phyloP scores from a whole-genome alignment of 2,888 invertebrate genomes.

The Dione juno region DNA sequence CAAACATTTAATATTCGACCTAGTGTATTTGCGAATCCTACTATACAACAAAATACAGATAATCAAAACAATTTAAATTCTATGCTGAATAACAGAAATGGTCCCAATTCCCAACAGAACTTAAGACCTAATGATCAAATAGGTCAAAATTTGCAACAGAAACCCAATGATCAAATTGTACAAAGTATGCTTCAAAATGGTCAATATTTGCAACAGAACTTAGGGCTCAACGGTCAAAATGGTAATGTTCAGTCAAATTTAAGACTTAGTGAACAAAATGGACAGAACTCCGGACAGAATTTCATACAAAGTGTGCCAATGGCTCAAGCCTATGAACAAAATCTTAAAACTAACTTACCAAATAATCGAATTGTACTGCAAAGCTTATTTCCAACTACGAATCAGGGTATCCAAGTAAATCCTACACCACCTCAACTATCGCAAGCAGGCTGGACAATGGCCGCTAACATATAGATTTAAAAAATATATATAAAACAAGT shows the following conservation, averaged over 20 bases:
- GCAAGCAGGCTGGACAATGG: neutral
- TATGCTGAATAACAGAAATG: neutral
- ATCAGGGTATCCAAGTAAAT: neutral
- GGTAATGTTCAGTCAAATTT: neutral
- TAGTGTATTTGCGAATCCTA: constrained; percentile 54
- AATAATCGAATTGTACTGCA: neutral
- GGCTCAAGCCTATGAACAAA: neutral
- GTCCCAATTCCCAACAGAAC: neutral
- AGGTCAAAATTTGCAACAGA: constrained; percentile 1
- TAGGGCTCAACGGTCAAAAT: neutral
- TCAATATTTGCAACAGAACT: neutral
- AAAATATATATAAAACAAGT: neutral
- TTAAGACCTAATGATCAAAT: neutral
- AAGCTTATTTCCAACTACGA: neutral
- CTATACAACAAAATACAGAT: constrained; percentile 19
- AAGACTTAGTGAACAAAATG: neutral
- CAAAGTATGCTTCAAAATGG: neutral
- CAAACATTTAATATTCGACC: constrained; percentile 56
- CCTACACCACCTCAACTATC: neutral
- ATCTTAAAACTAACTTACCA: neutral
- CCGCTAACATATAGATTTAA: neutral
- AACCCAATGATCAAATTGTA: too few relatives aligned
- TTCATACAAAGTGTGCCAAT: neutral
- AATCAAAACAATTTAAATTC: neutral
- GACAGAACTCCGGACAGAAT: neutral